Base-by-base conservation (phyloP, 2,797 vertebrate genomes). In the Clamator glandarius region DNA sequence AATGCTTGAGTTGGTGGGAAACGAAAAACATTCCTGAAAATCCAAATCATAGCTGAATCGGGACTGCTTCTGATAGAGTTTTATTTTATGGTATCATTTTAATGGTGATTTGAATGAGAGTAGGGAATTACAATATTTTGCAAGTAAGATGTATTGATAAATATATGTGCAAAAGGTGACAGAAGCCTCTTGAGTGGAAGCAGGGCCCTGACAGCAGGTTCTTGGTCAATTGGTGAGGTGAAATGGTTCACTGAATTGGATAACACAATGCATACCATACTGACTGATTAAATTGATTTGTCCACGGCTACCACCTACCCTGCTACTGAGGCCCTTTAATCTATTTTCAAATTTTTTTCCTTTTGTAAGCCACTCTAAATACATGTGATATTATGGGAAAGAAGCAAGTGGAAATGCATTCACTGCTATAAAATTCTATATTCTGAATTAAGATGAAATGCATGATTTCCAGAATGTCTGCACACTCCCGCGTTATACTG, bases 271-370 rank as follows among this genome's bases (percentile, higher is more conserved):
- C 91, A 84, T 93, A 72, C 95, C 95, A 81, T 24, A 93, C 94
- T 96, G 97, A 96, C 92, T 96, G 97, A 96, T 96, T 75, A 96
- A 95, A 97, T 93, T 92, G 94, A 96, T 96, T 93, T 96, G 94
- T 97, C 93, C 2, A 0, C 84, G 28, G 72, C 94, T 94, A 61
- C 85, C 52, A 41, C 87, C 80, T 75, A 29, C 81, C 86, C 92
- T 81, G 79, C 84, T 96, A 61, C 83, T n/a, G 83, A 95, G 86
- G 55, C 82, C 51, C 91, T 96, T 94, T 92, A 92, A 81, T 87
- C 92, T 90, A 63, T 88, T 97, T 96, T 87, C 62, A 68, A 44
- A 94, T 29, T 79, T 92, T 50, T 75, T 76, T 57, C 29, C 3
- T 10, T 68, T 66, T 85, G 62, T 28, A 76, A 52, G 52, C 14